A percentile compares a stretch with the other conserved stretches of the same genome.
Evolutionary conservation across 2,113 vertebrate species (phyloP).

Genomic region (Scophthalmus maximus): DNA sequence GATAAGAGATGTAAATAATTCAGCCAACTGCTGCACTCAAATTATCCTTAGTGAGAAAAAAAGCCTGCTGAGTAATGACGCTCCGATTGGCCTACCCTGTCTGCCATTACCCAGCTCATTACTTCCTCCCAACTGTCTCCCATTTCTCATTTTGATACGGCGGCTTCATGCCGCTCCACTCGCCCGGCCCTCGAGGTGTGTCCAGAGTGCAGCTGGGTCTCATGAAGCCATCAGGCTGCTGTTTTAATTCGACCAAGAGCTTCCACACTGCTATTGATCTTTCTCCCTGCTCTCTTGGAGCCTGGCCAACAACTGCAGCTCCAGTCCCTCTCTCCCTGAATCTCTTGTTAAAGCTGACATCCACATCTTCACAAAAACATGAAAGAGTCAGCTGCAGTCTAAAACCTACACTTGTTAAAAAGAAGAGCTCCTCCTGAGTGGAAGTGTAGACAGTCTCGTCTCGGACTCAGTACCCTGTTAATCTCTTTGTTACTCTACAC

Average conservation of each 20-base stretch:
- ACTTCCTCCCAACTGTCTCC: conserved; percentile 65
- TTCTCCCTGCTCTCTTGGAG: conserved; percentile 56
- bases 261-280: conserved; percentile 72
- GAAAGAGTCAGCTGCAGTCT: neutral
- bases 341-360: conserved; percentile 59
- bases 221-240: conserved; percentile 73
- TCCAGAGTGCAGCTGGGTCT: conserved; percentile 72
- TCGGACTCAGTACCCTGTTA: neutral
- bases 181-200: conserved; percentile 61
- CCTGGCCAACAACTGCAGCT: conserved; percentile 43
- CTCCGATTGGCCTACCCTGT: conserved; percentile 73
- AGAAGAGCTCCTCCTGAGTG: conserved; percentile 17
- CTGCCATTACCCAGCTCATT: conserved; percentile 75
- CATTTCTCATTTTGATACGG: conserved; percentile 68
- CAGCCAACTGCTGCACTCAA: conserved; percentile 61
- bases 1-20: conserved; percentile 65
- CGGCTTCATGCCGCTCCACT: conserved; percentile 51
- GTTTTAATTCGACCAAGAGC: conserved; percentile 79
- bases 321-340: neutral
- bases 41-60: conserved; percentile 57
- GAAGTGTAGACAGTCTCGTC: neutral
- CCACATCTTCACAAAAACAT: conserved; percentile 56
- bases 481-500: conserved; percentile 5
- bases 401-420: conserved; percentile 35
- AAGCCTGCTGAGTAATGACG: conserved; percentile 72